Base-by-base conservation (phyloP, 2,797 vertebrate genomes). In the Diplodus puntazzo region DNA sequence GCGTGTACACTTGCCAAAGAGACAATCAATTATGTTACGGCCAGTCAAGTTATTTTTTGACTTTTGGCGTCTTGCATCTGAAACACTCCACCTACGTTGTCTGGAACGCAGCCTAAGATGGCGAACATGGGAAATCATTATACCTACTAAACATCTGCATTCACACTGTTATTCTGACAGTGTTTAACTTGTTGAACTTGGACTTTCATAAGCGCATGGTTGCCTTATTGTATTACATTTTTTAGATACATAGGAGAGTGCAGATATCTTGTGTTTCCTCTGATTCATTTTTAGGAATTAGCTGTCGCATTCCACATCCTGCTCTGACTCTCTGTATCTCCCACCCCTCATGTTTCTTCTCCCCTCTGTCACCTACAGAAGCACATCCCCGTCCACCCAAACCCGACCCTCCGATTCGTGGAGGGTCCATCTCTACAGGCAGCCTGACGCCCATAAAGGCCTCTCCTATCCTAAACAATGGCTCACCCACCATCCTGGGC, bases 401-500 rank as follows among this genome's bases (percentile, higher is more conserved):
- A 91, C 95, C 95, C 23, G 96, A 97, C 62, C 96, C 95, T 0
- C 95, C 94, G 0, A 11, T 21, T 48, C 97, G 97, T 61, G 96
- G 93, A 53, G 86, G 90, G 49, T 95, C 96, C 69, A 96, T 97
- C 80, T 96, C 96, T 61, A 97, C 96, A 39, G 95, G 93, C 83
- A 96, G 92, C 90, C 94, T 98, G 93, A 97, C 97, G 21, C 98
- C 98, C 74, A 97, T 98, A 55, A 99, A 99, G 90, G 91, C 97
- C 23, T 94, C 96, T 0, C 97, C 98, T 45, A 97, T 99, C 88
- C 97, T 99, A 87, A 99, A 98, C 94, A 98, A 96, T 16, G 97
- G 98, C 86, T 99, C 98, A 0, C 98, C 98, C 58, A 99, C 98
- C 89, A 99, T 99, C 93, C 94, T 99, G 90, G 98, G 98, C 79